Conservation (phyloP, 2,113 vertebrate genomes). For the Etia nguti region DNA sequence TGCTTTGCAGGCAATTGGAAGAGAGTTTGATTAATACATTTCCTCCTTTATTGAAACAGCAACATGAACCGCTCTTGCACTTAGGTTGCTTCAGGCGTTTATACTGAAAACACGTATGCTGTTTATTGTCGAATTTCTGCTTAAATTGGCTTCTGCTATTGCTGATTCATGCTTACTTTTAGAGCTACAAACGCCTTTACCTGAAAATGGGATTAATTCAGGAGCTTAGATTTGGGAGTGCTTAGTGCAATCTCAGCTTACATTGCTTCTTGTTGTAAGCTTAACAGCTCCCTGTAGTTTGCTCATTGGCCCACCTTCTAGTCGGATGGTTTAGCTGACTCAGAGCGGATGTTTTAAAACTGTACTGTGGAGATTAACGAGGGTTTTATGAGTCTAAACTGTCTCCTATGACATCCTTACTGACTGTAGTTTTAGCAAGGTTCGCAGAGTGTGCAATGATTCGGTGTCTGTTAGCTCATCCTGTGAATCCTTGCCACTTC, state of each 20-base stretch:
- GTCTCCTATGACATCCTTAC: background rate
- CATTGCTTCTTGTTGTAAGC: background rate
- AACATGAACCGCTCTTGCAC: background rate
- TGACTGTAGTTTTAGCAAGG: background rate
- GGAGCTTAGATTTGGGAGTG: background rate
- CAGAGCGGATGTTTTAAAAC: background rate
- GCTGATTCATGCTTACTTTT: slow-evolving; percentile 6
- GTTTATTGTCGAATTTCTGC: background rate
- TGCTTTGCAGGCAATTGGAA: background rate
- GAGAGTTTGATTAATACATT: background rate
- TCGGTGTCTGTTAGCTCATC: background rate
- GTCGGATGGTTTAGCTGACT: background rate
- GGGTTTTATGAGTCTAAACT: background rate
- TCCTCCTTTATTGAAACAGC: background rate
- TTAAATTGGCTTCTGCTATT: background rate
- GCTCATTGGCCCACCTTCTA: background rate
- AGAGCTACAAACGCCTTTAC: background rate
- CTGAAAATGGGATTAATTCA: slow-evolving; percentile 17
- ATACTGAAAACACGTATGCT: background rate
- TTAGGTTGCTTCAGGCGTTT: background rate
- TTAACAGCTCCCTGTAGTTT: background rate
- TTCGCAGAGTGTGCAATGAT: background rate
- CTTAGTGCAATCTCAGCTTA: slow-evolving; percentile 6
- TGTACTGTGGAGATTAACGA: background rate
- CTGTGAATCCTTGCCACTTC: background rate